phyloP scores from a whole-genome alignment of 2,888 invertebrate genomes.

The Eristalis pertinax region DNA sequence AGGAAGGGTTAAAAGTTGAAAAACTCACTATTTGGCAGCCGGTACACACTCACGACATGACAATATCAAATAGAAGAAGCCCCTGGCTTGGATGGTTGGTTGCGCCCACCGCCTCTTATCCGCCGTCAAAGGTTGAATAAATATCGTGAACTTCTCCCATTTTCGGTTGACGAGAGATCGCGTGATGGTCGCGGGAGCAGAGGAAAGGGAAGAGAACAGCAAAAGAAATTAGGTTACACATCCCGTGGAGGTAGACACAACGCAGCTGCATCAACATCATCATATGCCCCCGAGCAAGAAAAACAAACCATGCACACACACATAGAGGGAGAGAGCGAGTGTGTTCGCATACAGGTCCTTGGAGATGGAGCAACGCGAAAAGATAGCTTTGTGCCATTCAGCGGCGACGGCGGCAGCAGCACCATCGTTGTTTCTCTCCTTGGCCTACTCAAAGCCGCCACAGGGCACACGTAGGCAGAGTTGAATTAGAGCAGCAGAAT shows the following conservation, averaged over 20 bases:
- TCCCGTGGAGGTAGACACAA: conserved; percentile 30
- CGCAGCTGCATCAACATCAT: conserved; percentile 50
- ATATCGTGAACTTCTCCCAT: conserved; percentile 18
- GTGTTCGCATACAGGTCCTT: neutral
- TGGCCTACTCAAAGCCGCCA: conserved; percentile 50
- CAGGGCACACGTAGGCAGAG: conserved; percentile 18
- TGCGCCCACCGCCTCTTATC: neutral
- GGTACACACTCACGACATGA: conserved; percentile 39
- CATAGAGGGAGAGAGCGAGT: neutral
- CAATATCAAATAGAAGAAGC: conserved; percentile 46
- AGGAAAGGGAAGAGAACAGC: neutral
- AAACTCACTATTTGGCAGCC: conserved; percentile 53
- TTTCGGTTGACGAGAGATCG: neutral
- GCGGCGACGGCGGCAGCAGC: neutral
- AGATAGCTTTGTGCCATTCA: conserved; percentile 23
- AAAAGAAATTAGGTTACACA: conserved; percentile 33
- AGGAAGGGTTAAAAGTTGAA: conserved; percentile 39
- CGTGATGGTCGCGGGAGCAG: neutral
- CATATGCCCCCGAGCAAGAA: conserved; percentile 19
- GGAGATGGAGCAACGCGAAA: conserved; percentile 7
- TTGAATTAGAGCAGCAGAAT: conserved; percentile 16
- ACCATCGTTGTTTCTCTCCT: conserved; percentile 31
- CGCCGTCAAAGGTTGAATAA: conserved; percentile 1
- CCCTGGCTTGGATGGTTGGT: conserved; percentile 5
- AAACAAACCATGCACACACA: conserved; percentile 5